Evolutionary conservation across 2,888 invertebrate genomes (phyloP), one percentile per base, ranked within the genome.

Genomic region (Iselma pallidipennis): DNA sequence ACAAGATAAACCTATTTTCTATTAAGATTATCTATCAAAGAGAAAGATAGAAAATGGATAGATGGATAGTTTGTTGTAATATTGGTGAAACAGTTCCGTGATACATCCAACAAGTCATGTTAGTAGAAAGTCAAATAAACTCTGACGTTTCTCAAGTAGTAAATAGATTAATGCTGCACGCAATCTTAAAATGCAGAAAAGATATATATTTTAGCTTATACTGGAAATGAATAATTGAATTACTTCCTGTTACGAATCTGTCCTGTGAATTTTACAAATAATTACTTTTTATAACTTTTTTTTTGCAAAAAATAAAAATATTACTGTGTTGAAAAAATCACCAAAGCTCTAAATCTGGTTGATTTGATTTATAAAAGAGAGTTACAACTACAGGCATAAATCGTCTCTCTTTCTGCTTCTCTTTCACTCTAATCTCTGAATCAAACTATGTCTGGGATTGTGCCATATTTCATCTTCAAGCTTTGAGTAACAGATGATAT

Each of bases 181-280:
- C 76, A 73, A 76, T 73, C 72, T 74, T 75, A 70, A 74, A 75
- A 73, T 74, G 73, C 70, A 69, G 69, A 70, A 70, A 73, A 74
- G 71, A 71, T 70, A 65, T 55, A 59, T 33, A 64, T 56, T 54
- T 59, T 33, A 55, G 33, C 52, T n/a, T 33, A 59, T 66, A 66
- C 55, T 59, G 66, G 68, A 71, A 72, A 72, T 73, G 71, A 73
- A 70, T 74, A 74, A 74, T 72, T 74, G 71, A 71, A 74, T 70
- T 69, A 72, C 67, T 57, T 68, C 63, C 59, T 58, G 63, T 55
- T 59, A 55, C 51, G 50, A 23, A 54, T 56, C 59, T 55, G 25
- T 52, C 45, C 37, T 49, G 16, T 21, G 37, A 57, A 37, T 83
- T 85, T 81, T 96, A 96, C 96, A 92, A 98, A 98, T n/a, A 98